A percentile compares a stretch with the other conserved stretches of the same genome.
These are phyloP conservation scores for Pectinophora gossypiella DNA, from an alignment of 1,140 invertebrate species.

Conservation along the genomic window DNA sequence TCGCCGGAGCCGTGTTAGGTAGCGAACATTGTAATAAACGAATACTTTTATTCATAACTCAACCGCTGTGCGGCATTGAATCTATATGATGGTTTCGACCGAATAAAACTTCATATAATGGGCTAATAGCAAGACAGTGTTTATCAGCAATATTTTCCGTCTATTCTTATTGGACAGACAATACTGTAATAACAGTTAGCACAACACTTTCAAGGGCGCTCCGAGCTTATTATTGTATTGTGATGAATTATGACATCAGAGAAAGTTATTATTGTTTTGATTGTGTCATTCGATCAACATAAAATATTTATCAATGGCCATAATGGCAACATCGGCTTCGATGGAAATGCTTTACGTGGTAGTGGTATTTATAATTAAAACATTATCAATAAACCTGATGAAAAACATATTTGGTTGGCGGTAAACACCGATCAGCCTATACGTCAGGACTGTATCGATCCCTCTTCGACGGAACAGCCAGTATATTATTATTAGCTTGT, in stretches of 20 bases:
- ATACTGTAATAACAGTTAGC: background rate
- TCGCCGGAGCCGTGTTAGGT: background rate
- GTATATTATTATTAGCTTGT: background rate
- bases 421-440: background rate
- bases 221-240: background rate
- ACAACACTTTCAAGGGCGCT: background rate
- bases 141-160: no score
- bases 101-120: no score
- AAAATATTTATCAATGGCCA: background rate
- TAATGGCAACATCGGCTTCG: background rate
- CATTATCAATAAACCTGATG: background rate
- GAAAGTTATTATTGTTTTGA: background rate
- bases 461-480: background rate
- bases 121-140: no score
- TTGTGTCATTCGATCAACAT: background rate
- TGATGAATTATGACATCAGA: background rate
- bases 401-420: background rate
- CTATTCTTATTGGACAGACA: background rate
- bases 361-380: background rate
- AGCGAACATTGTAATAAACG: background rate
- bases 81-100: no score
- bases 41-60: background rate
- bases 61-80: no score
- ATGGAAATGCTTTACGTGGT: background rate
- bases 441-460: background rate